Base-by-base conservation (phyloP, 1,140 invertebrate genomes). In the Gonioctena quinquepunctata region DNA sequence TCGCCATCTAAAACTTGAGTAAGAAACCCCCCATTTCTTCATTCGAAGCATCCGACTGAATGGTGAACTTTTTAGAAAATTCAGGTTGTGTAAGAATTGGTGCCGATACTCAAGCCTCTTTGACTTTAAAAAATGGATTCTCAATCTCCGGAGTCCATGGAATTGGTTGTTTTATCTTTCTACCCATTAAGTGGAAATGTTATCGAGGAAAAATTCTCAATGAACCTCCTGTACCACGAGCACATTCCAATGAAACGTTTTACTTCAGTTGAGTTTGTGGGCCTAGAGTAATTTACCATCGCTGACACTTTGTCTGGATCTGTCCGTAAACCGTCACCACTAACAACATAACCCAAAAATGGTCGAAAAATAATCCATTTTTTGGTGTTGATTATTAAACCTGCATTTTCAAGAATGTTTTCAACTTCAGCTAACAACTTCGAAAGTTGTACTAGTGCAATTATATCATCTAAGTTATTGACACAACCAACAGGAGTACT, bases 241-340 rank as follows among this genome's bases (percentile, higher is more conserved):
- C 16, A 18, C 11, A 65, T 18, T 3, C 62, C 33, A 13, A 8
- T 42, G 33, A 42, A 62, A 50, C 63, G 25, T 50, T 80, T 75
- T 0, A 85, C 25, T 50, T 84, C 71, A 4, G 69, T 74, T 0
- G 70, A 3, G 23, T 69, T 81, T 11, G 42, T 57, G 0, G 81
- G 82, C 1, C 23, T 33, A 1, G 73, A 71, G 25, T 76, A 82
- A 1, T 79, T 42, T 7, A 69, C 1, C 13, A 80, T 72, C 0
- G 76, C 42, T 11, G 25, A 8, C 5, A 66, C 61, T 65, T 79
- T 79, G 2, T 72, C 68, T 3, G 71, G 72, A 59, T 76, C 62
- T 8, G 70, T 48, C 18, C 22, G 26, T 26, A 68, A 13, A 11
- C 52, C 59, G 6, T 28, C 16, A 4, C 13, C 21, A 56, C 27